Conservation (phyloP, 2,113 vertebrate genomes). For the Syngnathoides biaculeatus region DNA sequence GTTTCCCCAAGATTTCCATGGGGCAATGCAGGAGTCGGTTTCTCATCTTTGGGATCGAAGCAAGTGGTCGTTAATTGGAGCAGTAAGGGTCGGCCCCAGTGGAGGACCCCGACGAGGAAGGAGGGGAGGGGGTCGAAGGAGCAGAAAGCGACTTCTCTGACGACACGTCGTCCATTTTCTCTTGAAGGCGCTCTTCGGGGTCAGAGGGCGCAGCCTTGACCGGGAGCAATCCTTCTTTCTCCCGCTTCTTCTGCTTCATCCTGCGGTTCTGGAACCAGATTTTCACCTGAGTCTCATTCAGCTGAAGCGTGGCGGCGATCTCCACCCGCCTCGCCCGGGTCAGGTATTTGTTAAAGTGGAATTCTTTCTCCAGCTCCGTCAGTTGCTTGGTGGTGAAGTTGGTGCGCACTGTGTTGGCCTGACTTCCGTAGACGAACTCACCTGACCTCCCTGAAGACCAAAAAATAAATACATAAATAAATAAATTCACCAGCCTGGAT, state of each 20-base stretch:
- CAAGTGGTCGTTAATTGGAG: conserved; percentile 73
- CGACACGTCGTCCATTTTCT: conserved; percentile 84
- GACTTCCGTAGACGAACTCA: conserved; percentile 91
- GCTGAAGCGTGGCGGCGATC: conserved; percentile 90
- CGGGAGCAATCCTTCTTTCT: conserved; percentile 89
- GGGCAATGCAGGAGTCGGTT: conserved; percentile 24
- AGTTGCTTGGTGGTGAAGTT: conserved; percentile 98
- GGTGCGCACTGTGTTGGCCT: conserved; percentile 90
- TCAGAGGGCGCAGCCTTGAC: conserved; percentile 76
- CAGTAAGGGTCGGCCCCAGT: conserved; percentile 79
- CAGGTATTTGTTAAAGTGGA: conserved; percentile 99
- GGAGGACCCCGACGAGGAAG: conserved; percentile 76
- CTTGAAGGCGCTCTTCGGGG: conserved; percentile 74
- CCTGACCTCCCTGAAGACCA: conserved; percentile 82
- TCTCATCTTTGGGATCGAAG: background rate
- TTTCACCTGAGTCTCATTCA: conserved; percentile 98
- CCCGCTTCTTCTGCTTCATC: conserved; percentile 99
- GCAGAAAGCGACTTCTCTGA: conserved; percentile 89
- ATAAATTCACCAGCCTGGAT: no score
- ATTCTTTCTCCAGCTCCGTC: conserved; percentile 97
- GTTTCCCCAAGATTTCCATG: conserved; percentile 21
- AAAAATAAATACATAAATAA: no score
- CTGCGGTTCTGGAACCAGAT: conserved; percentile 99
- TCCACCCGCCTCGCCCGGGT: conserved; percentile 92
- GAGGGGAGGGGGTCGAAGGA: conserved; percentile 84